These are phyloP conservation scores for Anguilla anguilla DNA, from an alignment of 2,797 vertebrate species.

Conservation along the genomic window DNA sequence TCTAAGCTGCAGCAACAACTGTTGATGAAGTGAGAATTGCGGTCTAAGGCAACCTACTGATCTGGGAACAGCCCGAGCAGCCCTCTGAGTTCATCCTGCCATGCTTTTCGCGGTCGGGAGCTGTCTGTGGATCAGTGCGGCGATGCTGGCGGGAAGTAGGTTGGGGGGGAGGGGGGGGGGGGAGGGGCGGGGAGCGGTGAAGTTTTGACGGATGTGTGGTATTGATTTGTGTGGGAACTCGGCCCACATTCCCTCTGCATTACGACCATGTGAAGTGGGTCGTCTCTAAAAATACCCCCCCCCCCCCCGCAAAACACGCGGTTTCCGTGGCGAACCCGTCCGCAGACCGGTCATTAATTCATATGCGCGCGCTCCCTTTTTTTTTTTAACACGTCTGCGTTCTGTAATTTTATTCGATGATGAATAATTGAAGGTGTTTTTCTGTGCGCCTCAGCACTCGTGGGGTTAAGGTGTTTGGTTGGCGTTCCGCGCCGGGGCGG, in stretches of 20 bases:
- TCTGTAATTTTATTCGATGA: background rate
- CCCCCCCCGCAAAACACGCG: background rate
- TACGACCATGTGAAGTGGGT: background rate
- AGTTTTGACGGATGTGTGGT: constrained; percentile 40
- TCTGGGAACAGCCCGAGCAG: background rate
- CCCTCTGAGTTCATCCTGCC: background rate
- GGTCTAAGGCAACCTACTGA: background rate
- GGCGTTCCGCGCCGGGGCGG: background rate
- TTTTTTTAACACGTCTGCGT: background rate
- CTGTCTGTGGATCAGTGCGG: background rate
- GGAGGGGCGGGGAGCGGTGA: constrained; percentile 37
- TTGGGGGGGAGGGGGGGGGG: no score
- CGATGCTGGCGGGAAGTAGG: constrained; percentile 29
- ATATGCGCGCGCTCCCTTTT: background rate
- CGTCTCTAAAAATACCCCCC: background rate
- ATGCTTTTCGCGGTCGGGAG: background rate
- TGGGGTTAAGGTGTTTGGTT: background rate
- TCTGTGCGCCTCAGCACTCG: background rate
- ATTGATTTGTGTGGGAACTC: constrained; percentile 57
- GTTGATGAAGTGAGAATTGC: background rate
- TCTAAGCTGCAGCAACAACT: background rate
- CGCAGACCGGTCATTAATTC: background rate
- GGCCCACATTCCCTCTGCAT: constrained; percentile 13
- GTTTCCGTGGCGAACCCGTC: background rate
- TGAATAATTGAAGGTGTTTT: background rate